Percentiles rank a stretch among this genome's conserved stretches.
phyloP scores from a whole-genome alignment of 2,113 vertebrate genomes.

The Tenrec ecaudatus region DNA sequence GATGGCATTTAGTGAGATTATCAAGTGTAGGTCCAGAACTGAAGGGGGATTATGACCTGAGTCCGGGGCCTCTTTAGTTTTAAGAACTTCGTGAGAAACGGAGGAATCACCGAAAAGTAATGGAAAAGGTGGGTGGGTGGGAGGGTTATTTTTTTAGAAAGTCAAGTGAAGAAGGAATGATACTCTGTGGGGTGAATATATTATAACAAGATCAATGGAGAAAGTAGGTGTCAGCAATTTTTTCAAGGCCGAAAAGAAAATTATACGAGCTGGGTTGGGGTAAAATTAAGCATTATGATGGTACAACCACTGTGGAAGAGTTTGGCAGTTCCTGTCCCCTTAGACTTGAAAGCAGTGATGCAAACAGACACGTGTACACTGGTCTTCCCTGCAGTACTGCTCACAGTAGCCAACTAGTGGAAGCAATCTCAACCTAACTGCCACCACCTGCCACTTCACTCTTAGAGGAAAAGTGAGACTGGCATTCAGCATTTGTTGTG shows the following conservation, averaged over 20 bases:
- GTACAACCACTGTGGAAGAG: neutral
- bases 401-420: neutral
- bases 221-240: neutral
- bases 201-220: neutral
- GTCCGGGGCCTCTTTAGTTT: neutral
- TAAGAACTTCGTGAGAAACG: neutral
- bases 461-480: too few relatives aligned
- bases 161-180: neutral
- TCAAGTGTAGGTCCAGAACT: neutral
- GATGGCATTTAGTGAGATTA: neutral
- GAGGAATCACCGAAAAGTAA: neutral
- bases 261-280: neutral
- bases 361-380: neutral
- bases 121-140: neutral
- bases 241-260: conserved; percentile 20
- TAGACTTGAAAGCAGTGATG: neutral
- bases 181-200: neutral
- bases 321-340: neutral
- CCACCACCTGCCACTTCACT: too few relatives aligned
- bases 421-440: too few relatives aligned
- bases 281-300: neutral
- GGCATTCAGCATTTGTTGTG: too few relatives aligned
- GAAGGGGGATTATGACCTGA: neutral
- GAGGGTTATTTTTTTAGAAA: too few relatives aligned
- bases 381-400: neutral